Percentiles rank a stretch among this genome's conserved stretches.
Conservation (phyloP, 37 sponge, comb jelly and placozoan genomes). For the Oopsacas minuta region DNA sequence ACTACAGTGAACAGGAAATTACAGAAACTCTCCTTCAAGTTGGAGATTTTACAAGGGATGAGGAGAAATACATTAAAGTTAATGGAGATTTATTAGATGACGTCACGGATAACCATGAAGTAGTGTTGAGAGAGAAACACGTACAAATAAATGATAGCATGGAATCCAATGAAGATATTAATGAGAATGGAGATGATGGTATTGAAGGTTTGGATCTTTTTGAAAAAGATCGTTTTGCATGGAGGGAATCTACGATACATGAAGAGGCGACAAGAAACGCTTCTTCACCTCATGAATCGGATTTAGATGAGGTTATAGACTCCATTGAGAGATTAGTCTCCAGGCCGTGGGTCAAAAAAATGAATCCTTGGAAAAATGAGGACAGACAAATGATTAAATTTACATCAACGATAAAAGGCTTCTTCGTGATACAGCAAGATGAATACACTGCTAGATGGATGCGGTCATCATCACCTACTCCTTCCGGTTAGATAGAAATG, state of each 20-base stretch:
- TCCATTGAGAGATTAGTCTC: background rate
- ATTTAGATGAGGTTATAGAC: slow-evolving; percentile 7
- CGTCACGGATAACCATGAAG: background rate
- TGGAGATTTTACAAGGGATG: background rate
- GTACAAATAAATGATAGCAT: background rate
- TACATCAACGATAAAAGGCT: background rate
- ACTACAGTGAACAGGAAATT: background rate
- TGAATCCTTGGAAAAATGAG: slow-evolving; percentile 16
- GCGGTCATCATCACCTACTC: background rate
- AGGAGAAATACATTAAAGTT: background rate
- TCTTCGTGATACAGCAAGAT: background rate
- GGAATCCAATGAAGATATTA: background rate
- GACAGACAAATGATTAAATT: background rate
- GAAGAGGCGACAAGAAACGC: background rate
- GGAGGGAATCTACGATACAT: background rate
- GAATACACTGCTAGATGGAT: background rate
- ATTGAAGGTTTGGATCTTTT: background rate
- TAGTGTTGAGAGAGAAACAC: background rate
- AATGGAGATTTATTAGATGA: background rate
- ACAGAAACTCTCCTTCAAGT: background rate
- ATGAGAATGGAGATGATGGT: background rate
- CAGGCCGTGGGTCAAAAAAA: background rate
- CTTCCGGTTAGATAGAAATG: background rate
- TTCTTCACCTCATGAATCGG: background rate
- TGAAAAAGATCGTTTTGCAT: background rate